These are phyloP conservation scores for Elgaria multicarinata DNA, from an alignment of 2,113 vertebrate genomes.

Conservation along the genomic window DNA sequence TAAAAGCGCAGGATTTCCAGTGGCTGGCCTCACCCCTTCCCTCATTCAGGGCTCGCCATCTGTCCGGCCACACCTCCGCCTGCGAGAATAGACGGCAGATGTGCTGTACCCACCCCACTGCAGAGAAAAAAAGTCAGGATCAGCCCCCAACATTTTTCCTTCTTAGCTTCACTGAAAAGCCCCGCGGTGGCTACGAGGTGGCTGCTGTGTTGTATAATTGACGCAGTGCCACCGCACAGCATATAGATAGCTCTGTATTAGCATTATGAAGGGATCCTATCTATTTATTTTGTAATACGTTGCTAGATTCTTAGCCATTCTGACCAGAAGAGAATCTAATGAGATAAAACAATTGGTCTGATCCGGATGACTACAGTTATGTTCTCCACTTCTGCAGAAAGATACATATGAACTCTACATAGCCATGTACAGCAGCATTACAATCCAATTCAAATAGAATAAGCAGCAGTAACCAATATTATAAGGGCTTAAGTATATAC, in stretches of 20 bases:
- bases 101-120: no score
- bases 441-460: neutral
- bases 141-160: no score
- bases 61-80: no score
- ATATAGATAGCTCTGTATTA: neutral
- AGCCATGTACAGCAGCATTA: neutral
- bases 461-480: neutral
- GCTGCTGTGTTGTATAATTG: no score
- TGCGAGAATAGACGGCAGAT: no score
- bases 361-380: neutral
- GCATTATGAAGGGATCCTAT: neutral
- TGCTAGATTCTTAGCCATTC: neutral
- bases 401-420: neutral
- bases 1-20: no score
- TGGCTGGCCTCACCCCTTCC: no score
- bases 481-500: neutral
- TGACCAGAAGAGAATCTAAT: neutral
- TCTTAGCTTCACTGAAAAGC: no score
- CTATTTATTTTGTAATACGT: neutral
- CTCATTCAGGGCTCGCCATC: no score
- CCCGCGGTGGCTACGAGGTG: no score
- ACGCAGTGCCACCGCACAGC: no score
- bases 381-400: neutral
- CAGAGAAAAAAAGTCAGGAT: no score
- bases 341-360: neutral